Conservation (phyloP, 2,113 vertebrate species). For the Eleginops maclovinus region DNA sequence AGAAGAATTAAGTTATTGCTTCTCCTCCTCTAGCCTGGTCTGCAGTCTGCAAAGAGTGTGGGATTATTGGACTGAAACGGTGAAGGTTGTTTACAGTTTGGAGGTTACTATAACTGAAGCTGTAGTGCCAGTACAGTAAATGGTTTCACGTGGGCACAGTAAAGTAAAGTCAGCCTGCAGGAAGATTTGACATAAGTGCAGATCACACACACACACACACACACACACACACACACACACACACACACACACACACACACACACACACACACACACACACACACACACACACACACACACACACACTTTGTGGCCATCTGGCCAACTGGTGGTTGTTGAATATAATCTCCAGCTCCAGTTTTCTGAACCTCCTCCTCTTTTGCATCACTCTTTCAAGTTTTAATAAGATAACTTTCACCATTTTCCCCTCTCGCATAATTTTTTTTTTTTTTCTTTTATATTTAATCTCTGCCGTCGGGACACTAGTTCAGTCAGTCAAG, state of each 20-base stretch:
- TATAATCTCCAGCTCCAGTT: conserved; percentile 50
- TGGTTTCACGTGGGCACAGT: too few species aligned
- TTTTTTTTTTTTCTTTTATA: conserved; percentile 63
- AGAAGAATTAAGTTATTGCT: neutral
- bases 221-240: neutral
- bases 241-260: neutral
- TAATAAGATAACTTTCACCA: conserved; percentile 78
- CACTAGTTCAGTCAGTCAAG: conserved; percentile 56
- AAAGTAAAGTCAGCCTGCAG: neutral
- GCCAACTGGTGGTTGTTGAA: conserved; percentile 32
- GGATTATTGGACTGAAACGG: neutral
- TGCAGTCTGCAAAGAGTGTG: neutral
- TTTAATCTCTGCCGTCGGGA: conserved; percentile 75
- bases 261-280: conserved; percentile 1
- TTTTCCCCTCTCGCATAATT: conserved; percentile 46
- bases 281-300: neutral
- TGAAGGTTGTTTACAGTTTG: neutral
- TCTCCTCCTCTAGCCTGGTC: neutral
- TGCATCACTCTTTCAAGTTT: conserved; percentile 79
- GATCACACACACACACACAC: neutral
- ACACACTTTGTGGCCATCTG: conserved; percentile 42
- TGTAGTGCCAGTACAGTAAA: neutral
- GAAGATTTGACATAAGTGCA: conserved; percentile 4
- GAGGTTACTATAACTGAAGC: conserved; percentile 1
- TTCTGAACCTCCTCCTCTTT: conserved; percentile 56